Evolutionary conservation across 2,888 invertebrate species (phyloP), one percentile per base, ranked within the genome.

Genomic region (Xylophagus ater): DNA sequence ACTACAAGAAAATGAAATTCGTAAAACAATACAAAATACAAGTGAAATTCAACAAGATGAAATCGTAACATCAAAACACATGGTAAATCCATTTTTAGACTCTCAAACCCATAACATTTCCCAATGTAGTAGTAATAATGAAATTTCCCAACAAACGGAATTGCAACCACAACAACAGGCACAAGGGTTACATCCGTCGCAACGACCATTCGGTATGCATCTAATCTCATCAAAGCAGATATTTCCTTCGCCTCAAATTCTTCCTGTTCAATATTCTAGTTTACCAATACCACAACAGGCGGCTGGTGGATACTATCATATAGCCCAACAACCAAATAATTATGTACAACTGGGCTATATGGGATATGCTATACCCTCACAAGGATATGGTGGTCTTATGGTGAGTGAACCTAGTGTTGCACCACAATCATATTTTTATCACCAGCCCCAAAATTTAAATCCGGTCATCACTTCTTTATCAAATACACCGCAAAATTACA

Each of bases 191-290:
- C 37, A 29, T 14, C 24, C 39, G 25, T 40, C 45, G 20, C 42
- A 45, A 29, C 41, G 32, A 17, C 44, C 43, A 20, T 42, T 29
- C 17, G 24, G 29, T 30, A 26, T 33, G 33, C 30, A 43, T 34
- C 43, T 44, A 37, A 45, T 56, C 40, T 54, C 62, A 46, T 54
- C 62, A 50, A 51, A 57, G 42, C 56, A 62, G 53, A 58, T 65
- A 42, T 65, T 63, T 52, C 65, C 65, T 43, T 54, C 58, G 46
- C 59, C 62, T 45, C 62, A 65, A 57, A 61, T 65, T 46, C 49
- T 65, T 43, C 65, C 65, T 15, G 65, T 65, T 24, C 65, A 65
- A 47, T 65, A 63, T 51, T 51, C 58, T 33, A 57, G 54, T 42
- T 49, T 65, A 44, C 65, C 65, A 42, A 57, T 59, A 44, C 65